Evolutionary conservation across 2,113 vertebrate genomes (phyloP), one percentile per base, ranked within the genome.

Genomic region (Rhea pennata): DNA sequence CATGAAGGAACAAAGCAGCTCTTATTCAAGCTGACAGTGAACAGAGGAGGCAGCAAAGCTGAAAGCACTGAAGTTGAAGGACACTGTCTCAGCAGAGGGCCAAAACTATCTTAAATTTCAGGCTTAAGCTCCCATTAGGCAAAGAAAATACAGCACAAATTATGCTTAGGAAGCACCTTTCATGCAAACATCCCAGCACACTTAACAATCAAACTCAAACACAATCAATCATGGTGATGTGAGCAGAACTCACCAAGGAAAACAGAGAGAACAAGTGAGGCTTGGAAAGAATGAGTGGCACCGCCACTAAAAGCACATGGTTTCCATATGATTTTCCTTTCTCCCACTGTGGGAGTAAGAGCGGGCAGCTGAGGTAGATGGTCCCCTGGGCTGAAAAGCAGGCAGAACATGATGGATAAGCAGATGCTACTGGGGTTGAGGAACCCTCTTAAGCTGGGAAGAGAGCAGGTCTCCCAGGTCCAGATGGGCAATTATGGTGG

Each of bases 131-230:
- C 62, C 87, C 73, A 65, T 92, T 83, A 96, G 94, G 61, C 89
- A 96, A 94, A 96, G 89, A 96, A 96, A 96, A 96, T 50, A 96
- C 56, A 29, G 71, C 61, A 77, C 24, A 51, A 90, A 95, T 97
- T 95, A 73, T 95, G 96, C 96, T 96, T 96, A 91, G 67, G 65
- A 90, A 95, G 96, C 95, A 96, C 51, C 82, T 92, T 91, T 92
- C 92, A 12, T 88, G 89, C 82, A 88, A 93, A 95, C 89, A 88
- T 64, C 85, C 87, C 75, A 64, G 89, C 75, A 91, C 10, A 3
- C 64, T 93, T 85, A 79, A 88, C 6, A 19, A 92, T 95, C 94
- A 93, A 87, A 93, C 85, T 95, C 96, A 95, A 96, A 96, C 84
- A 91, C 84, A 71, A 95, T 96, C 96, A 92, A 16, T 94, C 96